Evolutionary conservation across 2,888 invertebrate species (phyloP).

Genomic region (Lithophane leautieri): DNA sequence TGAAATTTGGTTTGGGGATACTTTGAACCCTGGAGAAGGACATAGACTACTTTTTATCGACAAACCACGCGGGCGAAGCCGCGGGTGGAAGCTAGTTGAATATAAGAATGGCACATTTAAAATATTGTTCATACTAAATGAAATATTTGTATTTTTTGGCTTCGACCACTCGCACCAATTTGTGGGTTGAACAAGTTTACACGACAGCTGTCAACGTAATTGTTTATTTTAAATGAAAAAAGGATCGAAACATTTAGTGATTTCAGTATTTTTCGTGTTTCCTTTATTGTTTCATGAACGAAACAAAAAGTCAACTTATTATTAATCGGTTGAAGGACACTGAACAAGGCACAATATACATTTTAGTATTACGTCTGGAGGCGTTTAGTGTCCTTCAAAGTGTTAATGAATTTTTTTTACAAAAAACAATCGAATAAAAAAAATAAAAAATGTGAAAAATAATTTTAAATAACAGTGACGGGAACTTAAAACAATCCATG

Average conservation of each 20-base stretch:
- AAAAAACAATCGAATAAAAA: too few species aligned
- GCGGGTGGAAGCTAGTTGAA: too few species aligned
- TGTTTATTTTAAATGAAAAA: conserved; percentile 42
- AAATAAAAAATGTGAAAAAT: too few species aligned
- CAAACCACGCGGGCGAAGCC: too few species aligned
- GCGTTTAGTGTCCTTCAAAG: neutral
- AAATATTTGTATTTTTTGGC: conserved; percentile 31
- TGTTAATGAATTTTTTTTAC: neutral
- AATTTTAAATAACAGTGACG: too few species aligned
- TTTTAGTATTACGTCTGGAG: neutral
- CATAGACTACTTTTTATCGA: too few species aligned
- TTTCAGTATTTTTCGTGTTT: conserved; percentile 11
- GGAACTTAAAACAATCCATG: too few species aligned
- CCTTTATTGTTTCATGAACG: neutral
- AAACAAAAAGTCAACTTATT: neutral
- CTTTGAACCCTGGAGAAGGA: too few species aligned
- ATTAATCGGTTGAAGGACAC: neutral
- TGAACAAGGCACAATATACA: neutral
- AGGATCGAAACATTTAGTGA: neutral
- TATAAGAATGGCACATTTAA: neutral
- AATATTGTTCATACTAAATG: neutral
- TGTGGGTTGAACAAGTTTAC: conserved; percentile 47
- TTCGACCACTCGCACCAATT: conserved; percentile 24
- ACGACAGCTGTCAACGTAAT: conserved; percentile 44
- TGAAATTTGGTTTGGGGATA: too few species aligned